phyloP scores from a whole-genome alignment of 2,797 vertebrate genomes.

The Mallotus villosus region DNA sequence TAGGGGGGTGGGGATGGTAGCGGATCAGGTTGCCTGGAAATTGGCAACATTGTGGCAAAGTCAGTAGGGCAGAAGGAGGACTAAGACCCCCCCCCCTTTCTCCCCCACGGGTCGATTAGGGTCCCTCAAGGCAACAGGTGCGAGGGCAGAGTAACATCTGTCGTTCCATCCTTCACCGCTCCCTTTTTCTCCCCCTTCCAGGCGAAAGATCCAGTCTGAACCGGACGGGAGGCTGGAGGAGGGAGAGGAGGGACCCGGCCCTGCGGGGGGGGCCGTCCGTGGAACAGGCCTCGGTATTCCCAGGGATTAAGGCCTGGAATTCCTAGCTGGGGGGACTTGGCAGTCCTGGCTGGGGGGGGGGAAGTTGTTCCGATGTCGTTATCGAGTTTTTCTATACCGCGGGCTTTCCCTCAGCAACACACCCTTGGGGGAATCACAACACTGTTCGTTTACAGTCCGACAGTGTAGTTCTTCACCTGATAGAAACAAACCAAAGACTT shows the following conservation, averaged over 20 bases:
- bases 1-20: neutral
- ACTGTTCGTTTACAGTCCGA: too few relatives aligned
- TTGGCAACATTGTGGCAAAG: slow-evolving; percentile 28
- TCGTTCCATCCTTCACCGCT: slow-evolving; percentile 33
- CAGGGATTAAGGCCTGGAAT: slow-evolving; percentile 14
- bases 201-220: neutral
- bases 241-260: slow-evolving; percentile 29
- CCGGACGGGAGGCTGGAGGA: slow-evolving; percentile 39
- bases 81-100: too few relatives aligned
- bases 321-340: slow-evolving; percentile 7
- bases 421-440: neutral
- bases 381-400: neutral
- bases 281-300: slow-evolving; percentile 42
- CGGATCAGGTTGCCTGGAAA: slow-evolving; percentile 5
- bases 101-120: slow-evolving; percentile 10
- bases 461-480: too few relatives aligned
- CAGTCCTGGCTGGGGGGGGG: neutral
- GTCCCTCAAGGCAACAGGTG: slow-evolving; percentile 65
- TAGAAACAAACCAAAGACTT: too few relatives aligned
- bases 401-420: neutral
- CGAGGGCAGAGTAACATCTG: slow-evolving; percentile 41
- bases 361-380: neutral
- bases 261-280: slow-evolving; percentile 7
- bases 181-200: slow-evolving; percentile 24
- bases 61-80: slow-evolving; percentile 18